Evolutionary conservation across 2,888 invertebrate genomes (phyloP), one percentile per base, ranked within the genome.

Genomic region (Ectemnius continuus): DNA sequence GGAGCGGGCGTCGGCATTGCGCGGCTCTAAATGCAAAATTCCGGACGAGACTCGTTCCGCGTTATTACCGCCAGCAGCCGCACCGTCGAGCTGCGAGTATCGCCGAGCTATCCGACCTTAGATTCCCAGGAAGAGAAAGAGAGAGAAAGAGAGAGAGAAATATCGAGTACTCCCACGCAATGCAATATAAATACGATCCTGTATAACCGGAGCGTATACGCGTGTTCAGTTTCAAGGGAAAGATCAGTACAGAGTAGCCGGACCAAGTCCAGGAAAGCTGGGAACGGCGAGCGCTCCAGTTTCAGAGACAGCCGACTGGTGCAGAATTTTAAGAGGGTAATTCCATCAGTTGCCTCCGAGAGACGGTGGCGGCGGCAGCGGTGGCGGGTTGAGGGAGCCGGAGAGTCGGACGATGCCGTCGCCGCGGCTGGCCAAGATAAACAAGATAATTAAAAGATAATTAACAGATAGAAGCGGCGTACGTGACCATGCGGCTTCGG

Each of bases 371-470:
- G 48, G 14, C 18, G 20, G 20, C 20, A 2, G 20, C 20, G 20
- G 20, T 11, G 14, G 11, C 20, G 28, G 11, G 28, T 52, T 26
- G 64, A 47, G 13, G 52, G 18, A 8, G 36, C 8, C 0, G 36
- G 23, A 36, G 36, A 36, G 36, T 36, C 36, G 36, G 36, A 36
- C 36, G 36, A 36, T 36, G 36, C 36, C 36, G 36, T 36, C 36
- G 48, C 59, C 65, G 57, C 56, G 46, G 73, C 65, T 60, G 70
- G 84, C 85, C 83, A 86, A 88, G 88, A 89, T 88, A 89, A 87
- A 88, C 87, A 85, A 89, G 87, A 88, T 87, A 86, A 88, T 89
- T 87, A 88, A 89, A 89, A 88, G 88, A 87, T 89, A 88, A 89
- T 88, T 87, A 88, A 87, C 85, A 78, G 84, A 86, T 86, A 83